A percentile compares a stretch with the other conserved stretches of the same genome.
phyloP scores from a whole-genome alignment of 2,113 vertebrate species.

The Macquaria australasica region DNA sequence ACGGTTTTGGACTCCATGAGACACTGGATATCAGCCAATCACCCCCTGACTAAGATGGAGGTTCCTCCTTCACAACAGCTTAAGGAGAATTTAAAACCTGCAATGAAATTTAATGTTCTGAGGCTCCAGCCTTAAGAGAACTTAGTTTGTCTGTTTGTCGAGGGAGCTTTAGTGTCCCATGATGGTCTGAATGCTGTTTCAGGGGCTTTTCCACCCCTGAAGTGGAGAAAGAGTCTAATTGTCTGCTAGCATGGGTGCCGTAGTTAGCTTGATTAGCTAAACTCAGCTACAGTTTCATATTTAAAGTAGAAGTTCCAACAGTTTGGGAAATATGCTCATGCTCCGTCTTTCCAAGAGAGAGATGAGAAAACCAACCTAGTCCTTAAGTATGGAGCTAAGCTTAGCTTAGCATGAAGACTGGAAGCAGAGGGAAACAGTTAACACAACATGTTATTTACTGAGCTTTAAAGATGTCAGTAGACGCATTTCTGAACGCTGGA shows the following conservation, averaged over 20 bases:
- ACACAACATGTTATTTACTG: neutral
- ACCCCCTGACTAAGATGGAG: neutral
- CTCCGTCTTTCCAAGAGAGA: neutral
- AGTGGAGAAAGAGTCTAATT: neutral
- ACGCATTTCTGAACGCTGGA: neutral
- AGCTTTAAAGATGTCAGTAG: neutral
- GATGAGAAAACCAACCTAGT: neutral
- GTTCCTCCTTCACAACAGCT: neutral
- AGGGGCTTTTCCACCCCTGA: neutral
- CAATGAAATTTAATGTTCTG: neutral
- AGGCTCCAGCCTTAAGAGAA: neutral
- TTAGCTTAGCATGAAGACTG: neutral
- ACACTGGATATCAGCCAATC: slow-evolving; percentile 31
- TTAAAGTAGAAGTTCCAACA: neutral
- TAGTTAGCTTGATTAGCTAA: neutral
- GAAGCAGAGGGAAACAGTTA: neutral
- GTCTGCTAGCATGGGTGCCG: neutral
- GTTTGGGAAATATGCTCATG: neutral
- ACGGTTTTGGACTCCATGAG: neutral
- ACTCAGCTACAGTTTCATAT: too few relatives aligned
- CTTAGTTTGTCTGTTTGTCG: neutral
- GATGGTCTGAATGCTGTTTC: neutral
- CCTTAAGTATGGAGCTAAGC: neutral
- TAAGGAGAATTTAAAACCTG: neutral
- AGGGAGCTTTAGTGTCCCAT: neutral